These are phyloP conservation scores for Chrysomela aeneicollis DNA, from an alignment of 2,888 invertebrate species.

Conservation along the genomic window DNA sequence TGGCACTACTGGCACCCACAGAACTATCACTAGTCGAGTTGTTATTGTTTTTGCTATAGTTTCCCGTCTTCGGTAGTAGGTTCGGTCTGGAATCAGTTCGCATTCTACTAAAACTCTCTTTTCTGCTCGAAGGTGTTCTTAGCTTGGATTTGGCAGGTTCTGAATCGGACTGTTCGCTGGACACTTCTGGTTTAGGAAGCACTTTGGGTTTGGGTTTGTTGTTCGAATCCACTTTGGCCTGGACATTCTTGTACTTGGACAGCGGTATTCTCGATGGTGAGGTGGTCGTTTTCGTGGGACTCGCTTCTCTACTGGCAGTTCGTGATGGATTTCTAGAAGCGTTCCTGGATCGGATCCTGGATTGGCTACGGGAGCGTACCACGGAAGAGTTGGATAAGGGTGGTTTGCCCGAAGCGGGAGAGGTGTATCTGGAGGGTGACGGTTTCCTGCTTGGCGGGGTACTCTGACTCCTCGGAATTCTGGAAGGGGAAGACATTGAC, in stretches of 20 bases:
- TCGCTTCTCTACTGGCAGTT: constrained; percentile 52
- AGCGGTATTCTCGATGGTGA: constrained; percentile 54
- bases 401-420: constrained; percentile 37
- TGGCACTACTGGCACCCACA: constrained; percentile 34
- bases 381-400: constrained; percentile 34
- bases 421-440: constrained; percentile 48
- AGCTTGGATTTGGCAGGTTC: neutral
- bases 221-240: constrained; percentile 59
- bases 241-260: constrained; percentile 55
- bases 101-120: constrained; percentile 47
- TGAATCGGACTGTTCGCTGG: constrained; percentile 46
- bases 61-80: constrained; percentile 40
- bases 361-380: constrained; percentile 33
- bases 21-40: constrained; percentile 45
- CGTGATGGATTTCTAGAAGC: constrained; percentile 39
- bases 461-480: constrained; percentile 54
- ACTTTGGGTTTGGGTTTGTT: constrained; percentile 58
- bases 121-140: constrained; percentile 37
- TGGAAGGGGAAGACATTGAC: constrained; percentile 58
- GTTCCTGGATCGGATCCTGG: constrained; percentile 43
- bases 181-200: constrained; percentile 57
- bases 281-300: constrained; percentile 50
- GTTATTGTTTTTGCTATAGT: constrained; percentile 32
- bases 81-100: constrained; percentile 43
- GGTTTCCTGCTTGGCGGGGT: constrained; percentile 52